These are phyloP conservation scores for Laticauda laticaudata DNA, from an alignment of 2,113 vertebrate genomes.

Conservation along the genomic window DNA sequence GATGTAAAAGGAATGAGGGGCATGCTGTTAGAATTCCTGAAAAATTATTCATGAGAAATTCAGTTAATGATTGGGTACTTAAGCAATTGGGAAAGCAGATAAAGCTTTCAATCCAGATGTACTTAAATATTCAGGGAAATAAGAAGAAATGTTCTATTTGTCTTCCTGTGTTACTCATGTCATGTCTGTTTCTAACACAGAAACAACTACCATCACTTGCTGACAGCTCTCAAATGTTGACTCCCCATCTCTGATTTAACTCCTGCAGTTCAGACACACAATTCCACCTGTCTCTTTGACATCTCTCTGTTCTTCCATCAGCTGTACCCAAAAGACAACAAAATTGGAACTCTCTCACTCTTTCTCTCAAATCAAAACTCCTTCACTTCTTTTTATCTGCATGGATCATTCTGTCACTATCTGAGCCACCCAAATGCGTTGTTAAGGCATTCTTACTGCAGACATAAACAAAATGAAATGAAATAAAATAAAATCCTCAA, in stretches of 20 bases:
- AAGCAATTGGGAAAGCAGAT: neutral
- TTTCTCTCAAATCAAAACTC: constrained; percentile 12
- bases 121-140: neutral
- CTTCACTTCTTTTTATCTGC: neutral
- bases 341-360: neutral
- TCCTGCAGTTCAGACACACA: neutral
- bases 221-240: neutral
- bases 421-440: neutral
- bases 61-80: neutral
- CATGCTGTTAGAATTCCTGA: neutral
- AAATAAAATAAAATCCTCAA: neutral
- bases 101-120: neutral
- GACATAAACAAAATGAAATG: neutral
- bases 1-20: neutral
- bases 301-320: constrained; percentile 12
- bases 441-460: neutral
- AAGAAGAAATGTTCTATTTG: neutral
- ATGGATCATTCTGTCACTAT: neutral
- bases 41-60: neutral
- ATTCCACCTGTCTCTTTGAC: neutral
- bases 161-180: constrained; percentile 17
- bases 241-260: neutral
- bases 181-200: neutral
- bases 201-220: neutral
- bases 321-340: neutral